Evolutionary conservation across 2,888 invertebrate genomes (phyloP), one percentile per base, ranked within the genome.

Genomic region (Dione juno): DNA sequence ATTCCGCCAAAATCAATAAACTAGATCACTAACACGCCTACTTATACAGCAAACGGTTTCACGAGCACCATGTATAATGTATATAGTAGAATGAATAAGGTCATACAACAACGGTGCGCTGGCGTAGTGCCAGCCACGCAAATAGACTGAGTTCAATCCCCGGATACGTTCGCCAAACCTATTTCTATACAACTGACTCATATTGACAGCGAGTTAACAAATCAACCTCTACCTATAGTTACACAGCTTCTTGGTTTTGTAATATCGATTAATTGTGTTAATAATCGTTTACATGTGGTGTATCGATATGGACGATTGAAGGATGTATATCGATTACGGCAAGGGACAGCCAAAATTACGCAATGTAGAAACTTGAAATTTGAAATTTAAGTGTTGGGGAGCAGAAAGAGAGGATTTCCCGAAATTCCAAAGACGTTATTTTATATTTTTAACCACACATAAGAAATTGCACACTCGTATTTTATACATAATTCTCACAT

Each of bases 81-180:
- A 10, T 19, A 19, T 3, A 19, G 5, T 37, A 64, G 50, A 64
- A 50, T 71, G 82, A 86, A 87, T 84, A 85, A 79, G 89, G 88
- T 88, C 86, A 85, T 82, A 83, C 84, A 83, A 83, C 85, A 84
- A 79, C 77, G 79, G 77, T 77, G 75, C 80, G 76, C 77, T 90
- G 90, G 90, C 89, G 76, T 74, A 66, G 71, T 72, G 90, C 90
- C 89, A 90, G 78, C 11, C 76, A 75, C 78, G 78, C 81, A 87
- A 88, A 91, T 92, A 92, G 88, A 79, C 78, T 79, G 89, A 86
- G 90, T 89, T 90, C 90, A 89, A 84, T 82, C 87, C 86, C 89
- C 84, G 89, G 82, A 84, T 82, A 80, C 74, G 79, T 83, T 81
- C 86, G 87, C 86, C 85, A 88, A 85, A 84, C 80, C 84, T 88